Percentiles rank a stretch among this genome's conserved stretches.
Conservation (phyloP, 2,797 vertebrate species). For the Agapornis canus region DNA sequence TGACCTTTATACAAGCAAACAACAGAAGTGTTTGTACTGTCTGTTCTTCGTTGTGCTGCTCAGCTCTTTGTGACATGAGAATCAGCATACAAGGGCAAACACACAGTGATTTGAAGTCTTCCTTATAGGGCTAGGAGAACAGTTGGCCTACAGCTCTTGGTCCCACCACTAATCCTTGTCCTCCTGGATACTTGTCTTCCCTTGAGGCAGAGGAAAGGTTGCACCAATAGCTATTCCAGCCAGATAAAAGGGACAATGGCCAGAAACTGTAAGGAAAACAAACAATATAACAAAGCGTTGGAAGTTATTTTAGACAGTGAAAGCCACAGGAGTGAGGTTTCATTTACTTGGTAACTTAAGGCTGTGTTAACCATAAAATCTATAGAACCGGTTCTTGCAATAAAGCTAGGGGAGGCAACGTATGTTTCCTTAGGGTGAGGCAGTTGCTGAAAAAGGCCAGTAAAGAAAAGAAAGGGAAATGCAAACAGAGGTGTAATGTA, state of each 20-base stretch:
- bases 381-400: slow-evolving; percentile 41
- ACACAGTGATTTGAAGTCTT: not conserved
- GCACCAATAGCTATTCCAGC: not conserved
- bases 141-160: not conserved
- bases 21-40: not conserved
- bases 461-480: slow-evolving; percentile 4
- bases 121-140: not conserved
- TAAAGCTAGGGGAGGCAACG: not conserved
- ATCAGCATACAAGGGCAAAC: not conserved
- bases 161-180: not conserved
- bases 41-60: not conserved
- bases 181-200: not conserved
- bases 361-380: not conserved
- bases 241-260: not conserved
- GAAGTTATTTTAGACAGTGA: not conserved
- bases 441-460: not conserved
- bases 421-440: slow-evolving; percentile 33
- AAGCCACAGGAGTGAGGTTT: not conserved
- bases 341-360: not conserved
- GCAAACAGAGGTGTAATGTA: not conserved
- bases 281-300: not conserved
- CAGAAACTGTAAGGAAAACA: not conserved
- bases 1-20: not conserved
- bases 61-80: not conserved
- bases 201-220: not conserved